Percentiles rank a stretch among this genome's conserved stretches.
These are phyloP conservation scores for Ricordea florida DNA, from an alignment of 92 coral and sea anemone genomes.

Conservation along the genomic window DNA sequence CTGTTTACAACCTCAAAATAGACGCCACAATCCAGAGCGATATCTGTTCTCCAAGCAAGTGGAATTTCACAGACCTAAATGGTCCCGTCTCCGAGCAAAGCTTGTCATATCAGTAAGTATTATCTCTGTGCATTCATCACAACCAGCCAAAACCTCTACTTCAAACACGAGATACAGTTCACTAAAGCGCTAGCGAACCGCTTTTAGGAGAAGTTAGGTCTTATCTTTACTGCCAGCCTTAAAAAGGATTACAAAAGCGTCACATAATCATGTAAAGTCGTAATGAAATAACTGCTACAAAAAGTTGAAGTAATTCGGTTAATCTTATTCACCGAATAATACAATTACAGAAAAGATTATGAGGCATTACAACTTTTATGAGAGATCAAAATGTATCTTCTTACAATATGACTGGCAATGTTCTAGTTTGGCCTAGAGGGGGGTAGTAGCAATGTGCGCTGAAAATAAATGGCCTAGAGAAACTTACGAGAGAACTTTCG, in stretches of 20 bases:
- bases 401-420: too few relatives aligned
- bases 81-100: constrained; percentile 58
- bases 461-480: too few relatives aligned
- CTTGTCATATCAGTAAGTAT: constrained; percentile 69
- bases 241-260: not conserved
- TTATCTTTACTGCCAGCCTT: not conserved
- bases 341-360: too few relatives aligned
- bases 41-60: constrained; percentile 16
- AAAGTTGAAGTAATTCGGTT: too few relatives aligned
- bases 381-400: too few relatives aligned
- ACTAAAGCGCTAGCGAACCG: constrained; percentile 69
- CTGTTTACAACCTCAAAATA: constrained; percentile 28
- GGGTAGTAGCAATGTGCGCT: too few relatives aligned
- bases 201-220: constrained; percentile 6
- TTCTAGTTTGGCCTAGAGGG: too few relatives aligned
- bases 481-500: too few relatives aligned
- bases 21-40: constrained; percentile 19
- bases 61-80: constrained; percentile 21
- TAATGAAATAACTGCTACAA: too few relatives aligned
- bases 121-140: constrained; percentile 78
- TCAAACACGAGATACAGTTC: constrained; percentile 96
- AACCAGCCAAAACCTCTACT: constrained; percentile 88
- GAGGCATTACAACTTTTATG: too few relatives aligned
- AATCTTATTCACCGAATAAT: too few relatives aligned
- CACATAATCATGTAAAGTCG: too few relatives aligned